Evolutionary conservation across 2,797 vertebrate species (phyloP).

Genomic region (Urosaurus nigricauda): DNA sequence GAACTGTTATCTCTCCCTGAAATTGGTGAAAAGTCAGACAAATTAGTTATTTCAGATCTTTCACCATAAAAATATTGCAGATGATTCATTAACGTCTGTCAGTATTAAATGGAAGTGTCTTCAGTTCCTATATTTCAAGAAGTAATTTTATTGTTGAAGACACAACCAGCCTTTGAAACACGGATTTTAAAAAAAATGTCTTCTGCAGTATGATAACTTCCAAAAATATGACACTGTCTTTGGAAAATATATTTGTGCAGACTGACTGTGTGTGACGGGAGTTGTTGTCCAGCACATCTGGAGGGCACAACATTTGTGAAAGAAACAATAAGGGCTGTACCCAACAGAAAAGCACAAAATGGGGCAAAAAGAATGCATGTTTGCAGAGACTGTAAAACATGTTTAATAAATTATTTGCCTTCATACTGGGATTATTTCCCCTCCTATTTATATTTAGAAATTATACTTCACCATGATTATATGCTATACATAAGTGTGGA

Average conservation of each 20-base stretch:
- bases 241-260: slow-evolving; percentile 10
- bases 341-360: background rate
- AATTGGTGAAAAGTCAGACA: slow-evolving; percentile 92
- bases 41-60: slow-evolving; percentile 91
- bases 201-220: slow-evolving; percentile 78
- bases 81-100: slow-evolving; percentile 67
- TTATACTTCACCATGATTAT: slow-evolving; percentile 56
- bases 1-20: slow-evolving; percentile 89
- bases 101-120: slow-evolving; percentile 51
- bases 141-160: slow-evolving; percentile 66
- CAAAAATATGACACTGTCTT: slow-evolving; percentile 10
- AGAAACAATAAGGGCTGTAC: background rate
- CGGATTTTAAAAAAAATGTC: slow-evolving; percentile 68
- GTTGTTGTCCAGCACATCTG: background rate
- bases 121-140: slow-evolving; percentile 26
- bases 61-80: slow-evolving; percentile 81
- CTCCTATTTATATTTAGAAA: slow-evolving; percentile 22
- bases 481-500: slow-evolving; percentile 37
- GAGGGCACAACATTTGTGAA: background rate
- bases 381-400: background rate
- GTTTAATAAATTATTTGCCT: slow-evolving; percentile 1
- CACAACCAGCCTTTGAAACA: slow-evolving; percentile 79
- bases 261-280: background rate
- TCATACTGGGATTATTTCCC: background rate
- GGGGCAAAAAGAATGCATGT: background rate